phyloP scores from a whole-genome alignment of 1,140 invertebrate species.

The Drosophila elegans region DNA sequence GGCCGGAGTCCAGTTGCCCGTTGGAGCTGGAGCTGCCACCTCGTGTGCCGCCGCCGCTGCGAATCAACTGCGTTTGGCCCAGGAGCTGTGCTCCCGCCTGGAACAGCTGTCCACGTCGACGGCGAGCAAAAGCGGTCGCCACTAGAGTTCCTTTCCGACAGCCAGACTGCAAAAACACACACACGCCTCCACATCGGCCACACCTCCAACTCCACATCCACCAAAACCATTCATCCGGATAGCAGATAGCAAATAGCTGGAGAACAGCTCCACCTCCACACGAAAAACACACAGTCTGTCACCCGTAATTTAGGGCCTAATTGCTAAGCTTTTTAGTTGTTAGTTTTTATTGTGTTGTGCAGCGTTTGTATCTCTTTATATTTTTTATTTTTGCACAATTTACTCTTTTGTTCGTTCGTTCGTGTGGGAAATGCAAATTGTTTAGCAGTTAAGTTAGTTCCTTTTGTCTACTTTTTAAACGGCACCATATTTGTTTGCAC shows the following conservation, averaged over 20 bases:
- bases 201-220: constrained; percentile 32
- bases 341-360: constrained; percentile 68
- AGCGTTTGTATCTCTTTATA: constrained; percentile 63
- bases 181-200: constrained; percentile 53
- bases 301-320: constrained; percentile 55
- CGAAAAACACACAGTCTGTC: constrained; percentile 48
- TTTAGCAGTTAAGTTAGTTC: constrained; percentile 44
- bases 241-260: constrained; percentile 29
- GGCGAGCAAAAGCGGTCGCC: constrained; percentile 72
- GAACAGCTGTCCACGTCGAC: constrained; percentile 85
- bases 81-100: constrained; percentile 85
- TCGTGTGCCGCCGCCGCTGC: constrained; percentile 73
- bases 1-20: constrained; percentile 71
- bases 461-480: constrained; percentile 46
- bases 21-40: constrained; percentile 51
- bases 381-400: constrained; percentile 42
- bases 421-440: constrained; percentile 22
- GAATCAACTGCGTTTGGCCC: constrained; percentile 76
- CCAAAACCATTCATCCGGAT: constrained; percentile 28
- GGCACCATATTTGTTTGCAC: constrained; percentile 58
- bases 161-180: constrained; percentile 28
- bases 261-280: constrained; percentile 29
- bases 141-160: constrained; percentile 39
- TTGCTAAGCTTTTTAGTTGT: constrained; percentile 61
- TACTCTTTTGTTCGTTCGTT: constrained; percentile 22